These are phyloP conservation scores for Collichthys lucidus DNA, from an alignment of 2,113 vertebrate species.

Conservation along the genomic window DNA sequence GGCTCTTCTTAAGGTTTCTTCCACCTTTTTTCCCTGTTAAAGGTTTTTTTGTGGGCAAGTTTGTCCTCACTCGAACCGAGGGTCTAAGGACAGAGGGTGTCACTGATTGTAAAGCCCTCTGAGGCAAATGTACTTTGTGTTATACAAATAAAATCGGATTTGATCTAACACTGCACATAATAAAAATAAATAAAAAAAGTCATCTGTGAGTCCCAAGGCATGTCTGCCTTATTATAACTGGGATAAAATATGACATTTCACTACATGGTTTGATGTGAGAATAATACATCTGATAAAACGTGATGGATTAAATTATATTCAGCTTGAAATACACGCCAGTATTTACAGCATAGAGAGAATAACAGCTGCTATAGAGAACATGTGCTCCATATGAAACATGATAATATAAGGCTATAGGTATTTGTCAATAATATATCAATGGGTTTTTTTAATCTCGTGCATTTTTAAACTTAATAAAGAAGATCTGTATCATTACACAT, in stretches of 20 bases:
- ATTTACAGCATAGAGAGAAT: background rate
- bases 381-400: background rate
- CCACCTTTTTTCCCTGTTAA: no score
- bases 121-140: no score
- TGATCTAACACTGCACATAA: background rate
- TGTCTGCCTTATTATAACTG: background rate
- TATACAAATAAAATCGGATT: no score
- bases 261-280: background rate
- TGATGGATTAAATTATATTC: background rate
- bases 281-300: background rate
- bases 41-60: no score
- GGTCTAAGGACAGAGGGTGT: no score
- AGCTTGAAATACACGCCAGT: background rate
- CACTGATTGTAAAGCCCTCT: no score
- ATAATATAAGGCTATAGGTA: no score
- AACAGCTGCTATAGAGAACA: background rate
- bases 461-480: background rate
- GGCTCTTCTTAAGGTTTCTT: no score
- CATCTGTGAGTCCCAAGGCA: background rate
- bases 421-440: background rate
- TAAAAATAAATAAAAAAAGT: background rate
- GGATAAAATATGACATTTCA: no score
- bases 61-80: no score
- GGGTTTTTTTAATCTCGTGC: no score
- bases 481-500: no score